phyloP scores from a whole-genome alignment of 2,888 invertebrate genomes.

The Criorhina ranunculi region DNA sequence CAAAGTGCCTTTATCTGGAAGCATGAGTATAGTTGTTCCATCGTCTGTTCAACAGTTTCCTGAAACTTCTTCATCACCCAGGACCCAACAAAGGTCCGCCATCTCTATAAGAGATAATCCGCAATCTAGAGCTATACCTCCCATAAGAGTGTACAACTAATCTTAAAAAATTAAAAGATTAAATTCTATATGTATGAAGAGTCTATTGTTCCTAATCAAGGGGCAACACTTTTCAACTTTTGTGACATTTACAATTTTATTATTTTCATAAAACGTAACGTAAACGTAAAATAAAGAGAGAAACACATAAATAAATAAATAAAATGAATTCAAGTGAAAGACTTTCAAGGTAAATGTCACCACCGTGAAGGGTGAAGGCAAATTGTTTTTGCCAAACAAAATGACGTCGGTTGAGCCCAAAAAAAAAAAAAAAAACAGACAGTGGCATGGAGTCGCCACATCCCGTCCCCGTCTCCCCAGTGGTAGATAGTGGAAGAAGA shows the following conservation, averaged over 20 bases:
- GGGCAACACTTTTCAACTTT: background rate
- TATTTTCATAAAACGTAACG: background rate
- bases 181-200: too few species aligned
- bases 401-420: conserved; percentile 39
- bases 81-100: too few species aligned
- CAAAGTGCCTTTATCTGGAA: too few species aligned
- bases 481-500: conserved; percentile 42
- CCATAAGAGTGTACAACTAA: too few species aligned
- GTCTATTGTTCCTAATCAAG: background rate
- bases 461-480: conserved; percentile 2
- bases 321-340: conserved; percentile 40
- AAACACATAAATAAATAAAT: background rate
- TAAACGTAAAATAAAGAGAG: background rate
- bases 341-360: conserved; percentile 69
- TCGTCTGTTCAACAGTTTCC: too few species aligned
- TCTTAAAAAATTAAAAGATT: too few species aligned
- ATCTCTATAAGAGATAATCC: too few species aligned
- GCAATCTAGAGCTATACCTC: too few species aligned
- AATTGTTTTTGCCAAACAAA: conserved; percentile 39
- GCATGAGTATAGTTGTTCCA: too few species aligned
- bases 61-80: too few species aligned
- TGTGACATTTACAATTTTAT: background rate
- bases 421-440: too few species aligned
- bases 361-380: conserved; percentile 4
- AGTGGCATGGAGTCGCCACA: conserved; percentile 13